These are phyloP conservation scores for Chlorodrepanis virens DNA, from an alignment of 2,113 vertebrate species.

Conservation along the genomic window DNA sequence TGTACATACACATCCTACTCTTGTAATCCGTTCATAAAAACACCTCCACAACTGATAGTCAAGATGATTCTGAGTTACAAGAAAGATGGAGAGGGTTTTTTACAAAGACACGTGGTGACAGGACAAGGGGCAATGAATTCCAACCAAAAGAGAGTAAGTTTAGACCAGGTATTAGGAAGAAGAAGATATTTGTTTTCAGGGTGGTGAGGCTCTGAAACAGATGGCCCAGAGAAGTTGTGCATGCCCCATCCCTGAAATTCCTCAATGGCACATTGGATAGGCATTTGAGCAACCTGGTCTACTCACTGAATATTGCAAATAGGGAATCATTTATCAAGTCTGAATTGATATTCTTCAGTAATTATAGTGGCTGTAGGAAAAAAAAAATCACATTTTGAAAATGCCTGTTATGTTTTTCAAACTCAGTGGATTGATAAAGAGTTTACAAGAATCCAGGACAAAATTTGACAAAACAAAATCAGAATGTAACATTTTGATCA, in stretches of 20 bases:
- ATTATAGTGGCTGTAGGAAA: not conserved
- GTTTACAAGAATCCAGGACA: not conserved
- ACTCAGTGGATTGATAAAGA: not conserved
- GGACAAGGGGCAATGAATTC: not conserved
- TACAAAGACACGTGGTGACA: not conserved
- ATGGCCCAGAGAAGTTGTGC: not conserved
- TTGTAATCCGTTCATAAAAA: not conserved
- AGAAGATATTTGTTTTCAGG: not conserved
- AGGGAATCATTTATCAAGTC: not conserved
- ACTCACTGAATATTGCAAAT: not conserved
- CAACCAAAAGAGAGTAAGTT: not conserved
- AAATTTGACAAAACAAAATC: not conserved
- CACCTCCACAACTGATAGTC: not conserved
- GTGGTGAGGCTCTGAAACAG: not conserved
- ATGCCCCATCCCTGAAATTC: not conserved
- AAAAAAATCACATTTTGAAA: not conserved
- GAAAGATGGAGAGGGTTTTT: not conserved
- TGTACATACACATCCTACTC: not conserved
- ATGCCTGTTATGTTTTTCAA: not conserved
- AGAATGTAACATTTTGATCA: not conserved
- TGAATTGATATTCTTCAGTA: not conserved
- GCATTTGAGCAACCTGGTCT: not conserved
- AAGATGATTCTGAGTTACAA: not conserved
- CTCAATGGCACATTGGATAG: not conserved
- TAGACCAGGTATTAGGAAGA: not conserved